These are phyloP conservation scores for Lophotis ruficrista DNA, from an alignment of 2,113 vertebrate species.

Conservation along the genomic window DNA sequence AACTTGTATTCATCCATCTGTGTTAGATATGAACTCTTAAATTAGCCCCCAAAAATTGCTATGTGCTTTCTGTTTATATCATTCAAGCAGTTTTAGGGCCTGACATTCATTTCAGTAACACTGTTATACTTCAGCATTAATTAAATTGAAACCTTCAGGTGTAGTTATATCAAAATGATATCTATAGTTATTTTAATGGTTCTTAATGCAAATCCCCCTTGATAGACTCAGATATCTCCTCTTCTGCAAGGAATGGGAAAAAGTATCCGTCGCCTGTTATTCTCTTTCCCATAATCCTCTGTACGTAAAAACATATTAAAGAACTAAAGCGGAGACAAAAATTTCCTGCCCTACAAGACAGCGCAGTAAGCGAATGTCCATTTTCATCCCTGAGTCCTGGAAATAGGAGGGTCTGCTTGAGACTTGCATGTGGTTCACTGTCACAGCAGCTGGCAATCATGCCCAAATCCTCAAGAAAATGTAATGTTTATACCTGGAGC, in stretches of 20 bases:
- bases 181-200: neutral
- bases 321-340: neutral
- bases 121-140: neutral
- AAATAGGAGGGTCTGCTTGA: neutral
- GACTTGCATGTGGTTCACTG: neutral
- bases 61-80: neutral
- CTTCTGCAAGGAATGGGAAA: neutral
- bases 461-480: neutral
- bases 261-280: neutral
- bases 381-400: neutral
- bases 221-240: neutral
- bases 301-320: neutral
- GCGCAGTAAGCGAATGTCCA: neutral
- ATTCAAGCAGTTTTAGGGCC: neutral
- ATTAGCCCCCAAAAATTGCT: neutral
- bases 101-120: neutral
- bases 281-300: neutral
- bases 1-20: neutral
- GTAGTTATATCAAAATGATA: neutral
- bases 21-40: neutral
- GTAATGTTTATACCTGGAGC: neutral
- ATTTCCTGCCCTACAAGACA: neutral
- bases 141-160: neutral
- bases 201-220: neutral
- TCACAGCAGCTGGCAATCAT: neutral